phyloP scores from a whole-genome alignment of 2,113 vertebrate species.

The Microtus montanus region DNA sequence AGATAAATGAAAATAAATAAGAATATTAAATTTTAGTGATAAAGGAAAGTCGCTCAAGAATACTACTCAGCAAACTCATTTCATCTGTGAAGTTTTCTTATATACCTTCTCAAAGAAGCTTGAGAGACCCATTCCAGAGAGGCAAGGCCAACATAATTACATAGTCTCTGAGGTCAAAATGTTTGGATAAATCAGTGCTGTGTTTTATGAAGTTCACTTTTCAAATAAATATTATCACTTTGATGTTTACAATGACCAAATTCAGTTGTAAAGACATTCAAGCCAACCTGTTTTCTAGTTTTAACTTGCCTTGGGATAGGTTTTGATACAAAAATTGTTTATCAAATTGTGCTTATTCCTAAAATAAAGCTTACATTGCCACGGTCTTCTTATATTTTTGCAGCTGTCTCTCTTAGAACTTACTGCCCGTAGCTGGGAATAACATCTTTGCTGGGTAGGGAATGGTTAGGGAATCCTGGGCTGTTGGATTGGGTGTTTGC shows the following conservation, averaged over 20 bases:
- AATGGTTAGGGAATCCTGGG: too few species aligned
- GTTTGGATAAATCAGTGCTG: slow-evolving; percentile 11
- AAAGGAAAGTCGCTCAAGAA: background rate
- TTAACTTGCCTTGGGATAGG: background rate
- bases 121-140: background rate
- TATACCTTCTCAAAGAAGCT: background rate
- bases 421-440: slow-evolving; percentile 64
- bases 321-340: background rate
- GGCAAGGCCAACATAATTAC: background rate
- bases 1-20: background rate
- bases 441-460: slow-evolving; percentile 56
- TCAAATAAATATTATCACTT: slow-evolving; percentile 48
- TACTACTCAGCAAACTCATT: background rate
- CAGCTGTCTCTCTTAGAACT: slow-evolving; percentile 72
- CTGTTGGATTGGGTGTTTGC: slow-evolving; percentile 54
- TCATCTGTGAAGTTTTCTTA: slow-evolving; percentile 26
- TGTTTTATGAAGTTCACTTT: slow-evolving; percentile 43
- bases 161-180: slow-evolving; percentile 29
- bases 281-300: slow-evolving; percentile 28
- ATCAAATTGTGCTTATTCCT: slow-evolving; percentile 26
- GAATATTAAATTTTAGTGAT: background rate
- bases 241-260: background rate
- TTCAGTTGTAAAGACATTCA: slow-evolving; percentile 1
- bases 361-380: slow-evolving; percentile 25
- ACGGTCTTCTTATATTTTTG: slow-evolving; percentile 63